Base-by-base conservation (phyloP, 2,797 vertebrate species). In the Platalea minor region DNA sequence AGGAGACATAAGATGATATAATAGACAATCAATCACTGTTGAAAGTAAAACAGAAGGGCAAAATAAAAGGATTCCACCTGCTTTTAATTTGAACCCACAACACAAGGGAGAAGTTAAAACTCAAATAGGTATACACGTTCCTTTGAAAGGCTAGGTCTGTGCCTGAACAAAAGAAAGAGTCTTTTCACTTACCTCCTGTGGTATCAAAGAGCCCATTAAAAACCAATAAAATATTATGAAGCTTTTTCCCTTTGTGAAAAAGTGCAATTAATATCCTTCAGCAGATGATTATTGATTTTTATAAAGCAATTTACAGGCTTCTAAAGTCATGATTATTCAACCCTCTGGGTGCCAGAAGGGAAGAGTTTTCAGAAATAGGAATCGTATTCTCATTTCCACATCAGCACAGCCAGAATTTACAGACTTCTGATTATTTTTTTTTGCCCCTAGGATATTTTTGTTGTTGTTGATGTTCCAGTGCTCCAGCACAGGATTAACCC, bases 401-500 rank as follows among this genome's bases (percentile, higher is more conserved):
- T 95, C 90, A 95, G 88, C 83, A 87, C 17, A 6, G 85, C 63
- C 67, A 95, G 94, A 93, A 96, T 97, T 96, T 95, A 97, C 93
- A 96, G 92, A 97, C 93, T 96, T 83, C 81, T 93, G 89, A 56
- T 87, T 82, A 3, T 45, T 13, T 7, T 7, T 23, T 16, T 74
- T 67, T 50, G 28, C 70, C 91, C 91, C 68, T 91, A 82, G 82
- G 91, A 84, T 93, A 91, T 93, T 79, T 73, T 89, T 95, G 96
- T 88, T 95, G 87, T 89, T 96, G 95, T 65, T 94, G 91, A 88
- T 91, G 88, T 78, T 91, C 73, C 79, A 93, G 56, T 60, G 77
- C 82, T 92, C 39, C 37, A 69, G 89, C 92, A 91, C 80, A 63
- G 89, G 68, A 96, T 98, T 98, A 98, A 98, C 98, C 98, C 91